phyloP scores from a whole-genome alignment of 92 coral and sea anemone genomes.

The Porites cylindrica region DNA sequence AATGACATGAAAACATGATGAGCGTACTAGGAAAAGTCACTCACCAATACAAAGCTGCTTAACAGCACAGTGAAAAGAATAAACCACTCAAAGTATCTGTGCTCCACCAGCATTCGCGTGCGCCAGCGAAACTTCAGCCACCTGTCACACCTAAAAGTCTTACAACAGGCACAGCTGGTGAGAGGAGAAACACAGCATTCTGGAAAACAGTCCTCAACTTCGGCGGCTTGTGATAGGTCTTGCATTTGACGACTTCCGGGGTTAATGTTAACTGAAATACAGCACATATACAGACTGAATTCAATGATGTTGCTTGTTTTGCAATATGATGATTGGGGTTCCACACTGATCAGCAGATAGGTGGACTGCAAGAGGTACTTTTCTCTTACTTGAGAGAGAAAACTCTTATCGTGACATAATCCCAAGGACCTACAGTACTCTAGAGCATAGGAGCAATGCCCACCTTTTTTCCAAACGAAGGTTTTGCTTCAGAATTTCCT shows the following conservation, averaged over 20 bases:
- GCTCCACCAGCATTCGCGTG: conserved; percentile 84
- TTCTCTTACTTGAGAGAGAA: too few species aligned
- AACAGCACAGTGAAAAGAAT: conserved; percentile 81
- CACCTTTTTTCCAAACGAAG: too few species aligned
- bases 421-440: too few species aligned
- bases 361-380: too few species aligned
- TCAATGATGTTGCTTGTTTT: too few species aligned
- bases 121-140: conserved; percentile 84
- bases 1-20: not conserved
- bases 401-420: too few species aligned
- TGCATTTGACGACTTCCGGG: not conserved
- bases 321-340: too few species aligned
- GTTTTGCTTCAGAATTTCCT: too few species aligned
- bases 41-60: conserved; percentile 92
- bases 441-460: too few species aligned
- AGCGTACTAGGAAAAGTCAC: not conserved
- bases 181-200: conserved; percentile 67
- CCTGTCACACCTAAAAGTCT: conserved; percentile 38
- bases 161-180: conserved; percentile 52
- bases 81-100: conserved; percentile 96
- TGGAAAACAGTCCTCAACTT: conserved; percentile 71
- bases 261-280: conserved; percentile 14
- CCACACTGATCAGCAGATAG: too few species aligned
- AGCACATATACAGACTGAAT: not conserved
- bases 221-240: conserved; percentile 5